Evolutionary conservation across 2,113 vertebrate species (phyloP).

Genomic region (Gallinago paraguaiae): DNA sequence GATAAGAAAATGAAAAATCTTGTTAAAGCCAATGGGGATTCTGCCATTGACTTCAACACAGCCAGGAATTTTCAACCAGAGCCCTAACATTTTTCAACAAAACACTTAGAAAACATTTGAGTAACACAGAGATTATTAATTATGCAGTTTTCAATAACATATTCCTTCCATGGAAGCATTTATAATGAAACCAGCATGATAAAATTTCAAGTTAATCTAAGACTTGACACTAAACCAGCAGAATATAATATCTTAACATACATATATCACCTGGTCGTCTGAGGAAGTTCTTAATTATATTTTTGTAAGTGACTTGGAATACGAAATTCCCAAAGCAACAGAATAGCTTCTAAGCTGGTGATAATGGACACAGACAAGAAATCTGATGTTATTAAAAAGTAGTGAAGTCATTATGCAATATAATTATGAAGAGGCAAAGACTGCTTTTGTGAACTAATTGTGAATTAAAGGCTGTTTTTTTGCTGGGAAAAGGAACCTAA

Average conservation of each 20-base stretch:
- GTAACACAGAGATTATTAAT: neutral
- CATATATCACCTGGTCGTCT: slow-evolving; percentile 23
- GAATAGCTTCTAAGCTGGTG: slow-evolving; percentile 38
- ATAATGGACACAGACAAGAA: slow-evolving; percentile 58
- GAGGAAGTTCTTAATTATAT: slow-evolving; percentile 47
- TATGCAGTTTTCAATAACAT: slow-evolving; percentile 29
- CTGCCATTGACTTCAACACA: neutral
- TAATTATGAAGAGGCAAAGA: slow-evolving; percentile 22
- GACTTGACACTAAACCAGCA: slow-evolving; percentile 12
- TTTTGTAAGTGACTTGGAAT: slow-evolving; percentile 47
- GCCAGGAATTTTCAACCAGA: neutral
- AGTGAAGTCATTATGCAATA: slow-evolving; percentile 31
- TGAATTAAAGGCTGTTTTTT: neutral
- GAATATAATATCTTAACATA: slow-evolving; percentile 24
- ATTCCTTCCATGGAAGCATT: slow-evolving; percentile 4
- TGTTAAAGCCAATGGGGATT: neutral
- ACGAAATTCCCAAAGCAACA: slow-evolving; percentile 52
- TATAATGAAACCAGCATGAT: slow-evolving; percentile 16
- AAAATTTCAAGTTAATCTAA: slow-evolving; percentile 36
- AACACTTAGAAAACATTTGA: neutral
- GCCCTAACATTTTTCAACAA: neutral
- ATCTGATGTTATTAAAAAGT: slow-evolving; percentile 53
- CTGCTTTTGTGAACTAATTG: slow-evolving; percentile 23
- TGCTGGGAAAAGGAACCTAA: neutral
- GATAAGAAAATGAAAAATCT: neutral